Conservation (phyloP, 2,888 invertebrate genomes). For the Cheilosia impressa region DNA sequence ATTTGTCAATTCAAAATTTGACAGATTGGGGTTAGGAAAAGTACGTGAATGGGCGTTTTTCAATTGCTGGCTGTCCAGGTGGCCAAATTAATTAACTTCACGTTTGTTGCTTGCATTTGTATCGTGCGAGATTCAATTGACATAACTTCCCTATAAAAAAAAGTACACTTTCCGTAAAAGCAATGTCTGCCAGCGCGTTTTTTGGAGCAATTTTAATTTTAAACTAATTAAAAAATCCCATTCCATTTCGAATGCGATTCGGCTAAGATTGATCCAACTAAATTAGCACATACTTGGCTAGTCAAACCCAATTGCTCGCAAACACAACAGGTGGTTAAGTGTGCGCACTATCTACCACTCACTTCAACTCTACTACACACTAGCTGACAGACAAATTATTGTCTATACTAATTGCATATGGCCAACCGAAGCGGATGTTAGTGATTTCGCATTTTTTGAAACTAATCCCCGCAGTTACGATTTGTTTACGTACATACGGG, state of each 20-base stretch:
- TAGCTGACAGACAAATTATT: conserved; percentile 69
- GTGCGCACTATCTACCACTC: conserved; percentile 28
- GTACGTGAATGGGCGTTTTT: no score
- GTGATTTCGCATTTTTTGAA: conserved; percentile 56
- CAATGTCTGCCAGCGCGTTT: not conserved
- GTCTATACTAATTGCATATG: conserved; percentile 58
- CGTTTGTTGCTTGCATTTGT: no score
- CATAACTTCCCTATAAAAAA: no score
- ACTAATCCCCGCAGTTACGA: conserved; percentile 52
- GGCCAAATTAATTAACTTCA: no score
- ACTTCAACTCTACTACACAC: conserved; percentile 15
- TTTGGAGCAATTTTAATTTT: conserved; percentile 3
- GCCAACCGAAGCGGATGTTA: conserved; percentile 65
- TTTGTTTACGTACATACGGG: conserved; percentile 36
- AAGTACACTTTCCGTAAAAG: not conserved
- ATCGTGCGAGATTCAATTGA: no score
- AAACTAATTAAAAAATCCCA: conserved; percentile 42
- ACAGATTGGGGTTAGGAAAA: no score
- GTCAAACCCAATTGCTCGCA: conserved; percentile 17
- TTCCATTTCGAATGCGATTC: conserved; percentile 17
- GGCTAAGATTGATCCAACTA: conserved; percentile 36
- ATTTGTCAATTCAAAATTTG: no score
- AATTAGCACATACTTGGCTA: conserved; percentile 40
- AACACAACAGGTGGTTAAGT: conserved; percentile 45
- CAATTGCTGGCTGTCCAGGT: no score